Conservation (phyloP, 2,113 vertebrate genomes). For the Tautogolabrus adspersus region DNA sequence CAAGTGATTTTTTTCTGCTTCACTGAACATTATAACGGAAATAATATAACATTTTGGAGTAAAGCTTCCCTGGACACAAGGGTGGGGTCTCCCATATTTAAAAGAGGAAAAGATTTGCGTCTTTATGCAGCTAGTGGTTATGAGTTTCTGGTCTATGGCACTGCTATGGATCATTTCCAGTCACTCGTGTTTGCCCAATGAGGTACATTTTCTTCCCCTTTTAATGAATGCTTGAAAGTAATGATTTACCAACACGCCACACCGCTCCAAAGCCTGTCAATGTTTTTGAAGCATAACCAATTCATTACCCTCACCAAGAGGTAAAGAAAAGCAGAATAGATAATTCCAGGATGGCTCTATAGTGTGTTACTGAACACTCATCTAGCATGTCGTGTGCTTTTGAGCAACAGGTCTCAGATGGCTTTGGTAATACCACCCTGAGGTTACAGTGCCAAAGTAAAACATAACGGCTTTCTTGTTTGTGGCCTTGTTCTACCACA, state of each 20-base stretch:
- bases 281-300: slow-evolving; percentile 47
- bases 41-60: slow-evolving; percentile 37
- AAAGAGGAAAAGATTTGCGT: slow-evolving; percentile 51
- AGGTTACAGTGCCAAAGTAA: slow-evolving; percentile 46
- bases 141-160: slow-evolving; percentile 33
- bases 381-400: slow-evolving; percentile 29
- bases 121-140: slow-evolving; percentile 38
- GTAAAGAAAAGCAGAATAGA: slow-evolving; percentile 42
- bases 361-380: slow-evolving; percentile 28
- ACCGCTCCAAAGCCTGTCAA: slow-evolving; percentile 46
- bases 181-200: slow-evolving; percentile 46
- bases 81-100: slow-evolving; percentile 39
- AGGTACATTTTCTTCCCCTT: slow-evolving; percentile 46
- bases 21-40: slow-evolving; percentile 55
- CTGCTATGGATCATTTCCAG: slow-evolving; percentile 60
- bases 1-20: slow-evolving; percentile 29
- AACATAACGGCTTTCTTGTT: slow-evolving; percentile 37
- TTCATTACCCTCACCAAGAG: slow-evolving; percentile 37
- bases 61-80: neutral
- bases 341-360: slow-evolving; percentile 35
- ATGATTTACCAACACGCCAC: slow-evolving; percentile 56
- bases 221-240: slow-evolving; percentile 27
- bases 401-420: slow-evolving; percentile 26
- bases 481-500: slow-evolving; percentile 45
- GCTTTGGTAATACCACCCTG: slow-evolving; percentile 23